phyloP scores from a whole-genome alignment of 2,888 invertebrate genomes.

The Meganola albula region DNA sequence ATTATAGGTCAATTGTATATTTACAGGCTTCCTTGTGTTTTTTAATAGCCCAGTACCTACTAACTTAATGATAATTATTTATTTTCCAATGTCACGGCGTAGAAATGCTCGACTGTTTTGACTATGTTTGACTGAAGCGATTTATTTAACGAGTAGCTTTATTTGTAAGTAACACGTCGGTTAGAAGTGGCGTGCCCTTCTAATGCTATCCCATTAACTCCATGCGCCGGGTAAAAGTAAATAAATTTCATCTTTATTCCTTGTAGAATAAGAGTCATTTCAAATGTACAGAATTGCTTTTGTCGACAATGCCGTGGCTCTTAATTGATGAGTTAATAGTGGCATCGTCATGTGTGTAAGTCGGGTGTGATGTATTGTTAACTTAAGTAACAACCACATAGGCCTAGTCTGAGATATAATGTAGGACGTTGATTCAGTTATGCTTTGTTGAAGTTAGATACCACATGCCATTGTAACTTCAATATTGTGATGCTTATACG shows the following conservation, averaged over 20 bases:
- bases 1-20: no score
- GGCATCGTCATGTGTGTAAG: constrained; percentile 44
- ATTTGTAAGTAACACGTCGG: constrained; percentile 55
- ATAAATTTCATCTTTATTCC: constrained; percentile 52
- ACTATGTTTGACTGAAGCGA: constrained; percentile 60
- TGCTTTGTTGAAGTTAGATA: no score
- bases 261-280: constrained; percentile 31
- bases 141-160: constrained; percentile 66
- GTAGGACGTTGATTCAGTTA: constrained; percentile 25
- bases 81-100: constrained; percentile 51
- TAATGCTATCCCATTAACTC: constrained; percentile 60
- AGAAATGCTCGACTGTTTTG: constrained; percentile 56
- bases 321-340: constrained; percentile 63
- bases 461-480: no score
- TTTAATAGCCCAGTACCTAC: no score
- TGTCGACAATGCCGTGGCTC: constrained; percentile 36
- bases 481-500: no score
- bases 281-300: constrained; percentile 23
- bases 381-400: constrained; percentile 28
- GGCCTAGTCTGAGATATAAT: constrained; percentile 25
- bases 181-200: constrained; percentile 40
- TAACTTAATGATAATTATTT: constrained; percentile 55
- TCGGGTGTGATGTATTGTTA: constrained; percentile 41
- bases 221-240: constrained; percentile 38
- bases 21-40: no score